A percentile compares a stretch with the other conserved stretches of the same genome.
Conservation (phyloP, 2,888 invertebrate genomes). For the Limnephilus auricula region DNA sequence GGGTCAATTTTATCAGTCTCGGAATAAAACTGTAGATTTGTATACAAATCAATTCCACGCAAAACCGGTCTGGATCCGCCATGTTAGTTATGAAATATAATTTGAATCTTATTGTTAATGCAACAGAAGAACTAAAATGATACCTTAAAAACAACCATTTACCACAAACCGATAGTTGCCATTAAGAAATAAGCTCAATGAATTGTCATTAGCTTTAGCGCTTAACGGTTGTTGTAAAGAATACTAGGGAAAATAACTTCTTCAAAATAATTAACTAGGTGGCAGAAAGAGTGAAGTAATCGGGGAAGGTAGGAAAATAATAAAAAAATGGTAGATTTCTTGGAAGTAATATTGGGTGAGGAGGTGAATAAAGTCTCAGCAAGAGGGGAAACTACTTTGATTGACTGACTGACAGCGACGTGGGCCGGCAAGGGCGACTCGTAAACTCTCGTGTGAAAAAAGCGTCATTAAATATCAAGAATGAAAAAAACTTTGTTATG, state of each 20-base stretch:
- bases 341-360: conserved; percentile 2
- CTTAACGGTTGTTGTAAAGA: background rate
- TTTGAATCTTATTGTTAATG: background rate
- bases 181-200: background rate
- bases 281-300: background rate
- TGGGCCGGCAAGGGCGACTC: conserved; percentile 44
- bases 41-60: no score
- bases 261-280: background rate
- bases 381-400: conserved; percentile 60
- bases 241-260: conserved; percentile 2
- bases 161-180: background rate
- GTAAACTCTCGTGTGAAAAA: background rate
- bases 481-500: background rate
- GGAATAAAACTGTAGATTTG: no score
- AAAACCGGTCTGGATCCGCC: no score
- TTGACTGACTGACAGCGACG: conserved; percentile 65
- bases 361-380: conserved; percentile 55
- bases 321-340: background rate
- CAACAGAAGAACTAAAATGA: background rate
- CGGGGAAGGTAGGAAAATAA: background rate
- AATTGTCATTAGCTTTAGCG: background rate
- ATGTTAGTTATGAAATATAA: background rate
- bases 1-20: no score
- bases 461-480: background rate
- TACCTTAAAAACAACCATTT: background rate